These are phyloP conservation scores for Drosophila koepferae DNA, from an alignment of 2,888 invertebrate species.

Conservation along the genomic window DNA sequence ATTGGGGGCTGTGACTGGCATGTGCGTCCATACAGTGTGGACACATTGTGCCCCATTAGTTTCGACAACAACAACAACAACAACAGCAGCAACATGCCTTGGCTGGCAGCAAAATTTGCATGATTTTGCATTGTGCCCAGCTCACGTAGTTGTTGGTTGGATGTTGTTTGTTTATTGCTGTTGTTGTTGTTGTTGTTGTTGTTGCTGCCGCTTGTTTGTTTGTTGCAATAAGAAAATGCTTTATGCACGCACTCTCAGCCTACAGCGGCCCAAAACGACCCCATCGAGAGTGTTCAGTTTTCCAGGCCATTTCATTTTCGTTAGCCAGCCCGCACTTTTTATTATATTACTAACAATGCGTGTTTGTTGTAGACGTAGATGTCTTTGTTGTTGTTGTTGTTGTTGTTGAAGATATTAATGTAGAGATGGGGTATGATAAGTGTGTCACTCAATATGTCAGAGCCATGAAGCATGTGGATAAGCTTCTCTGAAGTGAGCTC, in stretches of 20 bases:
- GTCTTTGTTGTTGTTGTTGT: not conserved
- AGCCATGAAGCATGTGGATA: not conserved
- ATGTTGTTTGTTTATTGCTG: conserved; percentile 11
- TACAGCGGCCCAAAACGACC: conserved; percentile 18
- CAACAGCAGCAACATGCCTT: conserved; percentile 32
- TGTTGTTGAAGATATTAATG: not conserved
- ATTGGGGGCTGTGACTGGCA: not conserved
- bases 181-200: conserved; percentile 34
- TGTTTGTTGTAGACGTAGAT: not conserved
- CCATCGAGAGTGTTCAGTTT: conserved; percentile 67
- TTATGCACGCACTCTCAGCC: conserved; percentile 73
- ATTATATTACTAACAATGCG: conserved; percentile 13
- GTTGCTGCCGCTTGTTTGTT: conserved; percentile 13
- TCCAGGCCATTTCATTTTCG: conserved; percentile 81
- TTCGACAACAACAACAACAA: conserved; percentile 67
- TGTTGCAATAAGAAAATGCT: conserved; percentile 74
- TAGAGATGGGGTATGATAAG: not conserved
- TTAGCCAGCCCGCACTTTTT: conserved; percentile 67
- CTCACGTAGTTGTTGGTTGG: conserved; percentile 11
- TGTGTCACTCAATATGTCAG: not conserved
- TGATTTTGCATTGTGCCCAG: conserved; percentile 37
- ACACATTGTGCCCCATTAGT: conserved; percentile 82
- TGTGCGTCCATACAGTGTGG: conserved; percentile 48
- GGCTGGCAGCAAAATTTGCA: conserved; percentile 68
- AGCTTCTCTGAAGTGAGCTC: not conserved